A percentile compares a stretch with the other conserved stretches of the same genome.
Evolutionary conservation across 2,113 vertebrate species (phyloP).

Genomic region (Limnothrissa miodon): DNA sequence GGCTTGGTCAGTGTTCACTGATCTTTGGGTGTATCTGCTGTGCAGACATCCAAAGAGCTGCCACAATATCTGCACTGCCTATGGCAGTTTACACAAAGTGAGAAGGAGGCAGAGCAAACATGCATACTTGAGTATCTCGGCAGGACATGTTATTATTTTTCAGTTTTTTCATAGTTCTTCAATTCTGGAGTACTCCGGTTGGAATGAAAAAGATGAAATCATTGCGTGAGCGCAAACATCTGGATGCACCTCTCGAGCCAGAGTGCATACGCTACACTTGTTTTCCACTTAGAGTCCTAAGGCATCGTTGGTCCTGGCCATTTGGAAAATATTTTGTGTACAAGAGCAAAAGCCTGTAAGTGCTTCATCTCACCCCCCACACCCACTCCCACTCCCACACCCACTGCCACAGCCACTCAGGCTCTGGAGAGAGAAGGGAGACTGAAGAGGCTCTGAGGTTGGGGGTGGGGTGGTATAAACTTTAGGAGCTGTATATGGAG

Average conservation of each 20-base stretch:
- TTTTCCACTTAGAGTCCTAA: neutral
- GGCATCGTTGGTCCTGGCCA: neutral
- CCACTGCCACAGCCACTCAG: too few species aligned
- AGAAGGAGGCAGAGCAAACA: too few species aligned
- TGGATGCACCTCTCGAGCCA: neutral
- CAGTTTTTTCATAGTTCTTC: neutral
- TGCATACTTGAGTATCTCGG: neutral
- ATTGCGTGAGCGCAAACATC: neutral
- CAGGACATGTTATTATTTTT: neutral
- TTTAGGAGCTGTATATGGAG: neutral
- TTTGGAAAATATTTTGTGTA: neutral
- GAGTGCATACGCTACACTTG: neutral
- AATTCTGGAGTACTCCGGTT: neutral
- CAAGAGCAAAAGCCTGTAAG: neutral
- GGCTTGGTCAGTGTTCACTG: too few species aligned
- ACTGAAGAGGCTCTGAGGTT: neutral
- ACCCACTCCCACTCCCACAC: neutral
- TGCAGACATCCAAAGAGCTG: neutral
- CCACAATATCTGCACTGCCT: neutral
- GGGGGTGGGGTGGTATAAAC: neutral
- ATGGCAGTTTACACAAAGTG: too few species aligned
- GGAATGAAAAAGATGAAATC: neutral
- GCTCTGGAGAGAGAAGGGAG: too few species aligned
- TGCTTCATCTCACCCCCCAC: neutral
- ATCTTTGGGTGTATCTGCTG: neutral